Evolutionary conservation across 2,113 vertebrate species (phyloP).

Genomic region (Phyllostomus hastatus): DNA sequence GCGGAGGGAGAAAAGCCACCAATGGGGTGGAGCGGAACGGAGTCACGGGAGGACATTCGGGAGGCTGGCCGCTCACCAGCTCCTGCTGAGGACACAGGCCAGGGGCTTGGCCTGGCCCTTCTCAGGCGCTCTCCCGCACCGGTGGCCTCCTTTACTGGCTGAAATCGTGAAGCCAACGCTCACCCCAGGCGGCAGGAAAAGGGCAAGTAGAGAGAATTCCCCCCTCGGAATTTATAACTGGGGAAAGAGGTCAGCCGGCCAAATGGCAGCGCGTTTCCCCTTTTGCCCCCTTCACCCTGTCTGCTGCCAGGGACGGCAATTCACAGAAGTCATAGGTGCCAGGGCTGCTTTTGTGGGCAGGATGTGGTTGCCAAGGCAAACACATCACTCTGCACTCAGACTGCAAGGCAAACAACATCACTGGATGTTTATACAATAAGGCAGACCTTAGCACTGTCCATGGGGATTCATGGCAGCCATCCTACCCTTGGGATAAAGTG

Average conservation of each 20-base stretch:
- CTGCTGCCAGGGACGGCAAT: neutral
- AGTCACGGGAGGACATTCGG: neutral
- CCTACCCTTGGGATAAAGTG: neutral
- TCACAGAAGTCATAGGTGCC: constrained; percentile 40
- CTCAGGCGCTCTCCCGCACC: neutral
- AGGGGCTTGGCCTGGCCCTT: neutral
- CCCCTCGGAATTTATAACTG: neutral
- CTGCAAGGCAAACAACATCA: neutral
- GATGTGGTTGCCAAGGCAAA: constrained; percentile 5
- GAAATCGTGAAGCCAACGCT: neutral
- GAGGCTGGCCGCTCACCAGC: neutral
- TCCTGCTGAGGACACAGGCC: neutral
- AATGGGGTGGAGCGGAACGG: neutral
- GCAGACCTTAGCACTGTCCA: fast-evolving
- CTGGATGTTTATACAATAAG: neutral
- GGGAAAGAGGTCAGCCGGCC: neutral
- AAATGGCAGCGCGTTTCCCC: neutral
- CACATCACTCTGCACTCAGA: neutral
- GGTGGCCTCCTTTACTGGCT: neutral
- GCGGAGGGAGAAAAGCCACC: neutral
- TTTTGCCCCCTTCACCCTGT: neutral
- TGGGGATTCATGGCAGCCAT: neutral
- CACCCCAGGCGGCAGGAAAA: neutral
- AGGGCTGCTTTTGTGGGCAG: neutral
- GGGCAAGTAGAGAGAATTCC: neutral